Conservation (phyloP, 2,797 vertebrate genomes). For the Mycteria americana region DNA sequence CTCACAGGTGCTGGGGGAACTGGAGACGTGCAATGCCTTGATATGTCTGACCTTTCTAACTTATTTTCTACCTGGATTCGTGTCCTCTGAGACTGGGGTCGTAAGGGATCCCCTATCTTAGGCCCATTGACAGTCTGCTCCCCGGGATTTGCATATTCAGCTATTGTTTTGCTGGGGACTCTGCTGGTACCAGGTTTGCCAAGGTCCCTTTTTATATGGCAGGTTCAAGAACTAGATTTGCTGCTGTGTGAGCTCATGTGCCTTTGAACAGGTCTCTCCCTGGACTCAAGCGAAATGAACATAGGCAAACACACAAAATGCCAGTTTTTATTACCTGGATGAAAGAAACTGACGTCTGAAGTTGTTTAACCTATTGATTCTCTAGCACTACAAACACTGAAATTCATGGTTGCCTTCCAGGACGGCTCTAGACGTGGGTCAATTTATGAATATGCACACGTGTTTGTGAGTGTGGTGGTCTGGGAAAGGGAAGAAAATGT, state of each 20-base stretch:
- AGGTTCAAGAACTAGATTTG: not conserved
- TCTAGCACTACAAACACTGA: not conserved
- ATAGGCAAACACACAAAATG: accelerated
- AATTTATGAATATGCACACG: not conserved
- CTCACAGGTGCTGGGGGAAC: not conserved
- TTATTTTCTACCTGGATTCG: constrained; percentile 8
- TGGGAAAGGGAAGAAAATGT: not conserved
- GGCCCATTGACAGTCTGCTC: not conserved
- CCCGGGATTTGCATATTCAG: not conserved
- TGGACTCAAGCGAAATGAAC: not conserved
- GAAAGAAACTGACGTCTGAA: not conserved
- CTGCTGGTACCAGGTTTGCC: not conserved
- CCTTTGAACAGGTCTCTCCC: not conserved
- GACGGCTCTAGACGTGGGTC: not conserved
- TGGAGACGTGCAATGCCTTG: not conserved
- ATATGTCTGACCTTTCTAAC: constrained; percentile 35
- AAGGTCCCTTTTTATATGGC: not conserved
- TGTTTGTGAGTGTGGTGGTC: not conserved
- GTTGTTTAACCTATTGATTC: not conserved
- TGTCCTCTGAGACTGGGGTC: not conserved
- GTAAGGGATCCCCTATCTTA: not conserved
- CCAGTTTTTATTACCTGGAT: not conserved
- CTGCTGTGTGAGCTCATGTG: not conserved
- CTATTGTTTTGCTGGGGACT: not conserved
- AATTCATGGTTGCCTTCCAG: not conserved